These are phyloP conservation scores for Holocentrus rufus DNA, from an alignment of 2,797 vertebrate genomes.

Conservation along the genomic window DNA sequence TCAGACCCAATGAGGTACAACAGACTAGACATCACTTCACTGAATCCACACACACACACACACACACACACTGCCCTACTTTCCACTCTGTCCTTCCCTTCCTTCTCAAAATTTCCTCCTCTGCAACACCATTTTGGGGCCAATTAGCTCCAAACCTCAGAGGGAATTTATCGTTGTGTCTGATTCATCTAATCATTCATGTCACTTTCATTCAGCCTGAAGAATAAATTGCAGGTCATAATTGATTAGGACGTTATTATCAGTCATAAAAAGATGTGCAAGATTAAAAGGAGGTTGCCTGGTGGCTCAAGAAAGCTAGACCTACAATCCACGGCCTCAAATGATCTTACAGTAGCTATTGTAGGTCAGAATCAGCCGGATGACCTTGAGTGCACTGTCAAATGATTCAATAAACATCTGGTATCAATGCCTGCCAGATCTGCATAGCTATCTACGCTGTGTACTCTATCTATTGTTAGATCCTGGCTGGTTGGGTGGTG, in stretches of 20 bases:
- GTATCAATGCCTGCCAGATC: conserved; percentile 53
- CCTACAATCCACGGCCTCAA: neutral
- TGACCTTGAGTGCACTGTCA: conserved; percentile 15
- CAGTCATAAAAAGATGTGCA: neutral
- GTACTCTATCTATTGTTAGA: conserved; percentile 51
- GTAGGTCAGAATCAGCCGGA: neutral
- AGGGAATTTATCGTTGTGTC: conserved; percentile 6
- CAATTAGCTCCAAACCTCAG: conserved; percentile 9
- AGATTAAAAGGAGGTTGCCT: neutral
- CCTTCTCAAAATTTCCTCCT: conserved; percentile 13
- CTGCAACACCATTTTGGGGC: conserved; percentile 21
- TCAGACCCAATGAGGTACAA: conserved; percentile 64
- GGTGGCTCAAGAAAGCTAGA: too few species aligned
- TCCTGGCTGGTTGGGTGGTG: conserved; percentile 40
- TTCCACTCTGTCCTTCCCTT: conserved; percentile 8
- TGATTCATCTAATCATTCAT: conserved; percentile 37
- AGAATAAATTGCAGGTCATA: conserved; percentile 6
- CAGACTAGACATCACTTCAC: conserved; percentile 40
- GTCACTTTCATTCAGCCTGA: conserved; percentile 27
- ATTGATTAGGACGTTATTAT: neutral
- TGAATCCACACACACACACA: conserved; percentile 11
- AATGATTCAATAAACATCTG: conserved; percentile 34
- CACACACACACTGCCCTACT: conserved; percentile 7
- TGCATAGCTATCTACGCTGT: conserved; percentile 48
- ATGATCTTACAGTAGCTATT: neutral